Evolutionary conservation across 2,113 vertebrate species (phyloP).

Genomic region (Anseranas semipalmata): DNA sequence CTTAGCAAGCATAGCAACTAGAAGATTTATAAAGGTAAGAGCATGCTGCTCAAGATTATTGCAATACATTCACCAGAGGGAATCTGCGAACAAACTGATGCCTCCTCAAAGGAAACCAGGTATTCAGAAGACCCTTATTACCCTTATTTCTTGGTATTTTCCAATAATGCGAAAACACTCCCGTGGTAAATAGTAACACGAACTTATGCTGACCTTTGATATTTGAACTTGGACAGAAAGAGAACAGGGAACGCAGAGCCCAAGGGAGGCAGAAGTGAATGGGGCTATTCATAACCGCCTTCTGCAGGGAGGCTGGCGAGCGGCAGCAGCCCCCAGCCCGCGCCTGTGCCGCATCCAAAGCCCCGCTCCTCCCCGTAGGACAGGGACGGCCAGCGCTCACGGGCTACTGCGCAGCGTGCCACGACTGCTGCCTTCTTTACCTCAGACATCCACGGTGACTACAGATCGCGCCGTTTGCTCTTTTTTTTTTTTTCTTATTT

Average conservation of each 20-base stretch:
- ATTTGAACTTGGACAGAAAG: not conserved
- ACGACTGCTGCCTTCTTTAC: not conserved
- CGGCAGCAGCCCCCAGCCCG: not conserved
- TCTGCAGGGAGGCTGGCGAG: not conserved
- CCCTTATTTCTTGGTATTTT: slow-evolving; percentile 37
- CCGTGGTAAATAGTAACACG: not conserved
- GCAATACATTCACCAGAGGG: not conserved
- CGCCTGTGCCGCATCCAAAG: rapidly evolving
- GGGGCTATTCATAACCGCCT: not conserved
- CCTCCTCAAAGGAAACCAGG: not conserved
- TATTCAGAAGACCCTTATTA: slow-evolving; percentile 22
- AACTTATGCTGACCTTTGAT: slow-evolving; percentile 42
- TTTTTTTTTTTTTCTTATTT: not conserved
- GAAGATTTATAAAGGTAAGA: not conserved
- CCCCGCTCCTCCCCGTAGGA: not conserved
- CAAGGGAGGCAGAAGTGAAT: not conserved
- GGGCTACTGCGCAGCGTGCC: not conserved
- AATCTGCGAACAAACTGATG: not conserved
- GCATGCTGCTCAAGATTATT: not conserved
- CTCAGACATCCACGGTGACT: rapidly evolving
- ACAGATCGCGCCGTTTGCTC: rapidly evolving
- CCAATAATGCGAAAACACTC: slow-evolving; percentile 12
- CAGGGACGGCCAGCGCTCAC: not conserved
- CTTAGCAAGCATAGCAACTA: not conserved
- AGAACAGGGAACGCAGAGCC: not conserved